A percentile compares a stretch with the other conserved stretches of the same genome.
phyloP scores from a whole-genome alignment of 2,888 invertebrate genomes.

The Dicyrtomina minuta region DNA sequence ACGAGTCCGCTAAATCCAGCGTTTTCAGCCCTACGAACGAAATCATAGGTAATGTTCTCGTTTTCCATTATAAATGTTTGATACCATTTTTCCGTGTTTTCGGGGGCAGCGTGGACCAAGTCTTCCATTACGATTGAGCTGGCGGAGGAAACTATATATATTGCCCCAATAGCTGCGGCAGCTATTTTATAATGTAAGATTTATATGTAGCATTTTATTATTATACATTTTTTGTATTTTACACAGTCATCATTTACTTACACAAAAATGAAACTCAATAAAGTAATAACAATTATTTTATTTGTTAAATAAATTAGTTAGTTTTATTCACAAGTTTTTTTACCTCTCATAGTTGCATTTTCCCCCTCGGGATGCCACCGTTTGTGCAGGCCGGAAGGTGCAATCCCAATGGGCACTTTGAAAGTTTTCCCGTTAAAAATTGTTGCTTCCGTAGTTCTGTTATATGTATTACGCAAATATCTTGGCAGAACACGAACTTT shows the following conservation, averaged over 20 bases:
- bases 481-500: conserved; percentile 61
- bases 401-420: conserved; percentile 74
- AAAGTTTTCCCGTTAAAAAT: conserved; percentile 66
- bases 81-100: conserved; percentile 80
- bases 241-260: too few species aligned
- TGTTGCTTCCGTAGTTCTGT: conserved; percentile 64
- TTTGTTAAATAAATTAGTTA: conserved; percentile 4
- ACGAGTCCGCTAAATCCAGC: conserved; percentile 82
- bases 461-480: conserved; percentile 71
- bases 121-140: conserved; percentile 86
- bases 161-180: conserved; percentile 70
- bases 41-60: conserved; percentile 67
- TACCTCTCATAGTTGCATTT: conserved; percentile 69
- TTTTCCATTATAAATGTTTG: conserved; percentile 75
- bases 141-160: conserved; percentile 81
- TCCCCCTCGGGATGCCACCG: conserved; percentile 91
- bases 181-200: conserved; percentile 63
- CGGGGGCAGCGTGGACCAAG: conserved; percentile 73
- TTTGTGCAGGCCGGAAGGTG: conserved; percentile 86
- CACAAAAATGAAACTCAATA: too few species aligned
- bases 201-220: too few species aligned
- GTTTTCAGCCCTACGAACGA: conserved; percentile 75
- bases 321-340: too few species aligned
- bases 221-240: neutral
- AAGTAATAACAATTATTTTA: neutral